Base-by-base conservation (phyloP, 2,797 vertebrate genomes). In the Cirrhinus mrigala region DNA sequence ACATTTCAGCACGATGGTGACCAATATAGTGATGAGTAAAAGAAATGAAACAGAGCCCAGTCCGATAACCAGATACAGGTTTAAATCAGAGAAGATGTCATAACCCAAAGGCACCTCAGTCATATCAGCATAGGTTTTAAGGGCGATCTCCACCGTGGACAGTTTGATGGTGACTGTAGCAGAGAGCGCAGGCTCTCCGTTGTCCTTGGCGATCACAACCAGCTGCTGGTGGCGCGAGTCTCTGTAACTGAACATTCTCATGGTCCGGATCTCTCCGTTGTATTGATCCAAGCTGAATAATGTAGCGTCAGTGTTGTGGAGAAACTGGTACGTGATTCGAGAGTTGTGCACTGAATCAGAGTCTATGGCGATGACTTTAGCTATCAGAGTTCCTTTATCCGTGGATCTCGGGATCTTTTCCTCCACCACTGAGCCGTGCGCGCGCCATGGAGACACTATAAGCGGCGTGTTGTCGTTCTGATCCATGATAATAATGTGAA, bases 101-200 rank as follows among this genome's bases (percentile, higher is more conserved):
- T 90, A 89, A 74, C 90, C 90, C 44, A 90, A 29, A 85, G 89
- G 88, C 7, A 89, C 79, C 69, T 90, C 91, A 6, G 85, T 88
- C 50, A 52, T 52, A 6, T 52, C 50, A 52, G 50, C 50, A 7
- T 87, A 88, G 37, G 85, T 73, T 87, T 90, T 90, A 20, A 89
- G 48, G 0, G 84, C 85, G 1, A 85, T 88, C 64, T 91, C 90
- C 74, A 91, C 84, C 8, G 89, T 91, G 69, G 91, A 91, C 18
- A 91, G 68, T 75, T 89, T 90, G 85, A 92, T 91, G 83, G 91
- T 91, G 29, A 92, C 88, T 80, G 91, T 92, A 82, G 91, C 89
- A 58, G 90, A 92, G 74, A 92, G 90, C 22, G 89, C 73, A 15
- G 90, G 90, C 3, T 89, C 83, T 84, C 91, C 91, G 46, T 89